phyloP scores from a whole-genome alignment of 2,888 invertebrate genomes.

The Drosophila bunnanda region DNA sequence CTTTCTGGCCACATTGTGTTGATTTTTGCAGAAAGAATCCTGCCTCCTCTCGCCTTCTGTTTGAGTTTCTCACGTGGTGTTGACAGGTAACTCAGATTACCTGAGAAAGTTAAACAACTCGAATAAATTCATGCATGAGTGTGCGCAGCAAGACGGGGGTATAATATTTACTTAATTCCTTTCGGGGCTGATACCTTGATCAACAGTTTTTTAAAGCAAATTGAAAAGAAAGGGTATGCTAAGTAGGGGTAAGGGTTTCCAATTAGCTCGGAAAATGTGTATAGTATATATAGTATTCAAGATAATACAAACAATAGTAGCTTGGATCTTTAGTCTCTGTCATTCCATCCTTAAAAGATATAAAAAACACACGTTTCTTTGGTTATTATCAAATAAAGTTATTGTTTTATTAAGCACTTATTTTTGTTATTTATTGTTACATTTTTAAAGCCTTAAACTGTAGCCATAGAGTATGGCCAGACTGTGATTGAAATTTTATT shows the following conservation, averaged over 20 bases:
- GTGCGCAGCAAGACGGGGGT: conserved; percentile 1
- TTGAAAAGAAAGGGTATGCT: conserved; percentile 1
- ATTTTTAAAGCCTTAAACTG: background rate
- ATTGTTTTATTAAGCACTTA: background rate
- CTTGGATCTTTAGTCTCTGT: background rate
- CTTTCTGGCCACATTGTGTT: conserved; percentile 53
- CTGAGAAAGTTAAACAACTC: conserved; percentile 62
- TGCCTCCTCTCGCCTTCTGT: conserved; percentile 36
- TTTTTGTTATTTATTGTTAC: background rate
- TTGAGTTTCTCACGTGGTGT: conserved; percentile 54
- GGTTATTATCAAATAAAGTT: no score
- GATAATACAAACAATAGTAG: no score
- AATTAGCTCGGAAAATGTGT: background rate
- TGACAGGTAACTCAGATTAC: conserved; percentile 63
- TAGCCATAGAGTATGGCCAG: background rate
- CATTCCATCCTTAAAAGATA: background rate
- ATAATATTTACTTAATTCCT: conserved; percentile 28
- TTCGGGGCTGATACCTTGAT: background rate
- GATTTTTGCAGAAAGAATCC: conserved; percentile 30
- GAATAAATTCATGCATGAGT: conserved; percentile 38
- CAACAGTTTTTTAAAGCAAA: background rate
- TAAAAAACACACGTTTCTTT: background rate
- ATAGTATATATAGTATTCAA: background rate
- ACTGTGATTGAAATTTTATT: conserved; percentile 20
- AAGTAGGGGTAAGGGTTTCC: background rate